phyloP scores from a whole-genome alignment of 2,888 invertebrate species.

The Laspeyria flexula region DNA sequence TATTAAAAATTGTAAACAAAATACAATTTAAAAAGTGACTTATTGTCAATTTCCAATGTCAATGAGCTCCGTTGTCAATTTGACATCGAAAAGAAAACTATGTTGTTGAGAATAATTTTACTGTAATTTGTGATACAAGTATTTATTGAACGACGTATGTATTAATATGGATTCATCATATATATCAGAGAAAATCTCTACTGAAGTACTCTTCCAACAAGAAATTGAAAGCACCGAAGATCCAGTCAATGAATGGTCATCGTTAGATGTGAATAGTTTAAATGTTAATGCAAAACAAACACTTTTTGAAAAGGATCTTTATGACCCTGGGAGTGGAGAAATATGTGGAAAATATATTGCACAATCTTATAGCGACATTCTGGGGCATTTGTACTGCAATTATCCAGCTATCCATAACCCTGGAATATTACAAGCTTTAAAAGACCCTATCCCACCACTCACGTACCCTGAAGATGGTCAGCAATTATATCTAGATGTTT shows the following conservation, averaged over 20 bases:
- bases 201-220: conserved; percentile 29
- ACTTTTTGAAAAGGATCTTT: conserved; percentile 48
- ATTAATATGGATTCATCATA: conserved; percentile 31
- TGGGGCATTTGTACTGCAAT: conserved; percentile 65
- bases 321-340: conserved; percentile 59
- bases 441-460: conserved; percentile 46
- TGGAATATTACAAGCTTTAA: conserved; percentile 63
- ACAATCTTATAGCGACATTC: conserved; percentile 57
- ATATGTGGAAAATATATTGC: conserved; percentile 59
- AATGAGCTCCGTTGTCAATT: too few species aligned
- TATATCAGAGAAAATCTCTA: conserved; percentile 4
- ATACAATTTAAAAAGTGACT: too few species aligned
- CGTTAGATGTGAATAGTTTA: conserved; percentile 48
- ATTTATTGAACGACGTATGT: too few species aligned
- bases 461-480: conserved; percentile 69
- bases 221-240: conserved; percentile 61
- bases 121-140: neutral
- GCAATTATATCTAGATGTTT: conserved; percentile 62
- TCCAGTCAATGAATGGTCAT: conserved; percentile 71
- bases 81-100: too few species aligned
- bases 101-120: neutral
- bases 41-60: too few species aligned
- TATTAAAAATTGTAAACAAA: too few species aligned
- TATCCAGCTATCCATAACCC: conserved; percentile 73
- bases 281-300: conserved; percentile 42